Conservation (phyloP, 2,888 invertebrate species). For the Diplazon laetatorius region DNA sequence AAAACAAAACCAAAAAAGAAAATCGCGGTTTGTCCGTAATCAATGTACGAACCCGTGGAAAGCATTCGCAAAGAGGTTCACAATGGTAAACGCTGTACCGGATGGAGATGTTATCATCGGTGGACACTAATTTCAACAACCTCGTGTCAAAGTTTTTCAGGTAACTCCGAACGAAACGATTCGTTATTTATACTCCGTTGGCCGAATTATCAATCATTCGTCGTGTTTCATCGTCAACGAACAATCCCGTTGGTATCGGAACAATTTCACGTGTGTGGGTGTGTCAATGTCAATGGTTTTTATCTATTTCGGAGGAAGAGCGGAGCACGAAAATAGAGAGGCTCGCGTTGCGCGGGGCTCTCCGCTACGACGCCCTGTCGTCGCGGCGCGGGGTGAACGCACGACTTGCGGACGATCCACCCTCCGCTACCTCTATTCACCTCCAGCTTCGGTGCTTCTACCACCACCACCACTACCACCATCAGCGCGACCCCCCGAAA, state of each 20-base stretch:
- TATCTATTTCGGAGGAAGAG: not conserved
- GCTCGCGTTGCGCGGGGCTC: slow-evolving; percentile 62
- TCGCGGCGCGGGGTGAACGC: slow-evolving; percentile 81
- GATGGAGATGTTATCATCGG: too few relatives aligned
- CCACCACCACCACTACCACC: slow-evolving; percentile 55
- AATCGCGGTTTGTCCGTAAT: not conserved
- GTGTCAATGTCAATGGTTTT: too few relatives aligned
- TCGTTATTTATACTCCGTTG: slow-evolving; percentile 26
- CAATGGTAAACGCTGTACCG: too few relatives aligned
- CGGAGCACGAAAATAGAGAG: slow-evolving; percentile 52
- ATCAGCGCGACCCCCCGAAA: slow-evolving; percentile 61
- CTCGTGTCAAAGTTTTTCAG: slow-evolving; percentile 22
- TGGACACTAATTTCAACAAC: slow-evolving; percentile 8
- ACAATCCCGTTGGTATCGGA: too few relatives aligned
- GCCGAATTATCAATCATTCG: not conserved
- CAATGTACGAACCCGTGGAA: too few relatives aligned
- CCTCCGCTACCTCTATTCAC: slow-evolving; percentile 77
- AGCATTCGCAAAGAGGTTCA: too few relatives aligned
- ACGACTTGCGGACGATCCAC: slow-evolving; percentile 80
- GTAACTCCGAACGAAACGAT: slow-evolving; percentile 27
- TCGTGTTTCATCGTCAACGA: not conserved
- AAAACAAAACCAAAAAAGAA: too few relatives aligned
- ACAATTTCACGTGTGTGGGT: too few relatives aligned
- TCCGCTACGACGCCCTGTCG: slow-evolving; percentile 78
- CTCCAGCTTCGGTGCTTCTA: slow-evolving; percentile 72